These are phyloP conservation scores for cat (Felis catus) DNA, from an alignment of 2,113 vertebrate genomes.

Conservation along the genomic window DNA sequence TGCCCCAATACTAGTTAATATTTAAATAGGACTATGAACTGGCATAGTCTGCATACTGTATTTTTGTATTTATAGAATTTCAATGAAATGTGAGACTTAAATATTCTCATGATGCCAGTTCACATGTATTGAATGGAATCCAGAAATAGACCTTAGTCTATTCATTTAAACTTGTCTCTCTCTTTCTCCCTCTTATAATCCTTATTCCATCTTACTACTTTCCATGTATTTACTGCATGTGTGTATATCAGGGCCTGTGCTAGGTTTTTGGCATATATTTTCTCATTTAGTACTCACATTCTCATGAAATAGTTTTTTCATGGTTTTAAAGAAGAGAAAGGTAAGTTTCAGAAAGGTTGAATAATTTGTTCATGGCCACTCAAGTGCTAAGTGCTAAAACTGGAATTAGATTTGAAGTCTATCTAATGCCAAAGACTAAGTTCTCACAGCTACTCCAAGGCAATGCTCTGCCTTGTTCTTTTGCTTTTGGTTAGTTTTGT, in stretches of 20 bases:
- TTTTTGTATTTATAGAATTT: conserved; percentile 55
- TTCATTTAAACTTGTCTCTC: conserved; percentile 18
- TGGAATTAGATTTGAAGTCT: conserved; percentile 36
- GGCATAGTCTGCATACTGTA: neutral
- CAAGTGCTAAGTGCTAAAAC: conserved; percentile 1
- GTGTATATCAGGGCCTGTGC: neutral
- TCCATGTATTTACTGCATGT: conserved; percentile 2
- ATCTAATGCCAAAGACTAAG: neutral
- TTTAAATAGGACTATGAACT: neutral
- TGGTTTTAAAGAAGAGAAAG: conserved; percentile 49
- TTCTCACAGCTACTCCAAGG: neutral
- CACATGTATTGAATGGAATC: conserved; percentile 6
- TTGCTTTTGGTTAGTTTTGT: neutral
- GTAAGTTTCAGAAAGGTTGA: neutral
- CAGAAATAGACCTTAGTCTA: neutral
- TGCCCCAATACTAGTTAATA: neutral
- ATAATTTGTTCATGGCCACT: neutral
- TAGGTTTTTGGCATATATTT: conserved; percentile 37
- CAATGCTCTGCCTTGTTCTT: neutral
- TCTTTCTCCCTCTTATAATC: neutral
- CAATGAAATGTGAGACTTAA: conserved; percentile 30
- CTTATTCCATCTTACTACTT: conserved; percentile 17
- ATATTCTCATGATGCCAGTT: conserved; percentile 7
- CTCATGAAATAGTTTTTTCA: conserved; percentile 15
- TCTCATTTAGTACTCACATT: neutral